These are phyloP conservation scores for Jacana jacana DNA, from an alignment of 2,113 vertebrate genomes.

Conservation along the genomic window DNA sequence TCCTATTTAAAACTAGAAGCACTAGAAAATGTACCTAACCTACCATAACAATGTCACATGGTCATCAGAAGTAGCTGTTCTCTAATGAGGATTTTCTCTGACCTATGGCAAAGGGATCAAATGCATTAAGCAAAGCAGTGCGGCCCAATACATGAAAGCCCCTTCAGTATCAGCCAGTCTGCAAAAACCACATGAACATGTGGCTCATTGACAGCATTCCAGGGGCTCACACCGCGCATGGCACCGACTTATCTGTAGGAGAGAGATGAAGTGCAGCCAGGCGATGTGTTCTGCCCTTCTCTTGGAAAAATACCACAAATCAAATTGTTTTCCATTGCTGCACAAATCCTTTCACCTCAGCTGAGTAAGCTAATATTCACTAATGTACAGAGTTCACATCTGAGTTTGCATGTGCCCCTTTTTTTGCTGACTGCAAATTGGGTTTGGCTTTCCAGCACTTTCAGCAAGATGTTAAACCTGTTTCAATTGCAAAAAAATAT, in stretches of 20 bases:
- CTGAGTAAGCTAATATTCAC: background rate
- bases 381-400: background rate
- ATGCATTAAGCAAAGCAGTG: background rate
- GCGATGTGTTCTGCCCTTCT: background rate
- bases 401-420: background rate
- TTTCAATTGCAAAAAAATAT: constrained; percentile 7
- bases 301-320: background rate
- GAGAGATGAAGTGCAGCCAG: background rate
- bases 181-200: background rate
- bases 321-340: background rate
- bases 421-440: background rate
- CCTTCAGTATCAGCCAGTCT: background rate
- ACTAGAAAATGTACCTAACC: background rate
- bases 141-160: background rate
- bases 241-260: background rate
- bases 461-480: background rate
- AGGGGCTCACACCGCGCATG: background rate
- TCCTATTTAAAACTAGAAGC: background rate
- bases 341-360: background rate
- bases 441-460: background rate
- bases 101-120: background rate
- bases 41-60: background rate
- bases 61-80: background rate
- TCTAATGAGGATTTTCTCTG: background rate
- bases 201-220: background rate